phyloP scores from a whole-genome alignment of 2,113 vertebrate species.

The Delphinus delphis region DNA sequence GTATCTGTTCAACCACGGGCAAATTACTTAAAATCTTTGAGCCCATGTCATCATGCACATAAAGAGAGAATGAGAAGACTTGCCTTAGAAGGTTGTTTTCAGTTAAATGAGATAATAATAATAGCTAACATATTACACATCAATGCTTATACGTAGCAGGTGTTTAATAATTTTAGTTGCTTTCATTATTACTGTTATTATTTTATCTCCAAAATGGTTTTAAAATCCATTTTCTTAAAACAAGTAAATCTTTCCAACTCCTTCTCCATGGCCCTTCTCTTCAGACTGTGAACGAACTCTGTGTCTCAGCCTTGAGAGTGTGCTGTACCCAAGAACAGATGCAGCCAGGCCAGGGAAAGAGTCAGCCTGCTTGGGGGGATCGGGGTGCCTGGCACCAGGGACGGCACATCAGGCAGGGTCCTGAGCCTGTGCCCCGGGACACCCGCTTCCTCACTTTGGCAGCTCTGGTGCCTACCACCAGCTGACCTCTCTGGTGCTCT shows the following conservation, averaged over 20 bases:
- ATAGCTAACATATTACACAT: not conserved
- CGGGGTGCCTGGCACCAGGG: not conserved
- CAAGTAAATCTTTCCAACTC: not conserved
- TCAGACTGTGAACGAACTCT: not conserved
- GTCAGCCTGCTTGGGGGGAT: too few species aligned
- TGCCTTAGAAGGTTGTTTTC: not conserved
- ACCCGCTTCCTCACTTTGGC: not conserved
- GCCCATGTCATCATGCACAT: not conserved
- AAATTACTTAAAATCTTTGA: not conserved
- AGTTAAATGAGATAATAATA: not conserved
- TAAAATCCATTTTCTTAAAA: slow-evolving; percentile 1
- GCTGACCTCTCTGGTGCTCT: not conserved
- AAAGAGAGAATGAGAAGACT: not conserved
- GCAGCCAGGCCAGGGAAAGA: not conserved
- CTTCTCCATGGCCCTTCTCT: not conserved
- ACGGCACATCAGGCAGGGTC: not conserved
- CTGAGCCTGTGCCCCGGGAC: not conserved
- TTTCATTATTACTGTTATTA: not conserved
- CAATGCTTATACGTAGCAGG: not conserved
- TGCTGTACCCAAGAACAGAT: not conserved
- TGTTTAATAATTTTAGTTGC: not conserved
- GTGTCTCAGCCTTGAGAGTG: not conserved
- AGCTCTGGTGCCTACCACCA: not conserved
- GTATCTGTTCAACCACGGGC: not conserved
- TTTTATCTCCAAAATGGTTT: not conserved